Conservation (phyloP, 2,888 invertebrate genomes). For the Pachliopta kotzebuea region DNA sequence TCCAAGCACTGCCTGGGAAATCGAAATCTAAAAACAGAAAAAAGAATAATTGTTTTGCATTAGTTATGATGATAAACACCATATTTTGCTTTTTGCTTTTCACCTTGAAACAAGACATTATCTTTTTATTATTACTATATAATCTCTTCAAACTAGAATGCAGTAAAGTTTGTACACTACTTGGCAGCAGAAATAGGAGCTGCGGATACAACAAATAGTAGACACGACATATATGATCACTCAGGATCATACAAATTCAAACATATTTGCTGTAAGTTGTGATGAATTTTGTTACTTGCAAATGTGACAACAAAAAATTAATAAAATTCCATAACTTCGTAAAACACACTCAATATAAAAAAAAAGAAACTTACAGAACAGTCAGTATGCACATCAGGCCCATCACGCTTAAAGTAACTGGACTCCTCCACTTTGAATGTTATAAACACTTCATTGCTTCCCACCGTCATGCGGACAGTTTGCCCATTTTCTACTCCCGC, state of each 20-base stretch:
- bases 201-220: no score
- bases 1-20: conserved; percentile 96
- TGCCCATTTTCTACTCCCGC: conserved; percentile 98
- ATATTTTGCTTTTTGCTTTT: no score
- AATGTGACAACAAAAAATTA: not conserved
- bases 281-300: no score
- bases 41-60: conserved; percentile 10
- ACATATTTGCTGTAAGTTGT: no score
- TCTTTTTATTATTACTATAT: no score
- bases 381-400: conserved; percentile 97
- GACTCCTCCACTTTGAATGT: conserved; percentile 96
- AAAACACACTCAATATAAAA: not conserved
- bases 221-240: no score
- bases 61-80: no score
- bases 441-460: conserved; percentile 94
- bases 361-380: conserved; percentile 73
- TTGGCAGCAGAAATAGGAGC: no score
- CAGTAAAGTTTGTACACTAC: no score
- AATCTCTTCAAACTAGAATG: no score
- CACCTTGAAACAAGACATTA: no score
- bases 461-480: conserved; percentile 96
- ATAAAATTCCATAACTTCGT: not conserved
- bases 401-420: conserved; percentile 94
- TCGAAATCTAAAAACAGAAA: conserved; percentile 82
- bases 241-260: no score